Percentiles rank a stretch among this genome's conserved stretches.
phyloP scores from a whole-genome alignment of 2,113 vertebrate species.

The Hippocampus abdominalis region DNA sequence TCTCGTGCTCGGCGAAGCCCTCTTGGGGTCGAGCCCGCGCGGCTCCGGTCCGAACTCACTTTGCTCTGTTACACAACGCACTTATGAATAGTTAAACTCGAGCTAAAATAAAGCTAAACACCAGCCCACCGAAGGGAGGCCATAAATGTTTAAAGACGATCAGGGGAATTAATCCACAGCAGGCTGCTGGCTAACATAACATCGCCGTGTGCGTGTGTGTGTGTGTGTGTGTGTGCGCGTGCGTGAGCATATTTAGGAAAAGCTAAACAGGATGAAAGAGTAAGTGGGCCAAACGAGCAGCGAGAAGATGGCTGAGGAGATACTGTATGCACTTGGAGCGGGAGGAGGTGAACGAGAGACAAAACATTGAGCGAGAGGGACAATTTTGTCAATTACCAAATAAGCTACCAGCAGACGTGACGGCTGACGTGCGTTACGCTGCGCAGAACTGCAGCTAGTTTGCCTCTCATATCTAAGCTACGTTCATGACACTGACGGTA shows the following conservation, averaged over 20 bases:
- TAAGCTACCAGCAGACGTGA: neutral
- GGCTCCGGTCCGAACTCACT: constrained; percentile 26
- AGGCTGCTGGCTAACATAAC: constrained; percentile 32
- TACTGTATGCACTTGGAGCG: neutral
- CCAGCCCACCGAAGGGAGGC: constrained; percentile 47
- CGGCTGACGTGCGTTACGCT: neutral
- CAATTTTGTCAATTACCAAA: neutral
- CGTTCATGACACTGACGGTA: neutral
- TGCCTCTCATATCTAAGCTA: neutral
- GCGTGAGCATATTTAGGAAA: constrained; percentile 6
- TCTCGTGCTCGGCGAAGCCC: constrained; percentile 44
- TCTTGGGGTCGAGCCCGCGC: constrained; percentile 18
- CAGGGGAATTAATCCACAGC: constrained; percentile 40
- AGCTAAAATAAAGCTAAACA: constrained; percentile 62
- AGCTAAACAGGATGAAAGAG: constrained; percentile 7
- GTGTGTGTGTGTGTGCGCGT: constrained; percentile 9
- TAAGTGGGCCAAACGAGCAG: neutral
- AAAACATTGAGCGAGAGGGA: neutral
- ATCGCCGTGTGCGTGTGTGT: constrained; percentile 18
- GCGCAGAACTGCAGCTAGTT: neutral
- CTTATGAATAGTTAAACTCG: constrained; percentile 62
- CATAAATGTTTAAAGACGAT: constrained; percentile 59
- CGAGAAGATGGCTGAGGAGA: neutral
- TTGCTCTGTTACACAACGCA: constrained; percentile 42
- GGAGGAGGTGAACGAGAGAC: neutral